Evolutionary conservation across 1,140 invertebrate species (phyloP).

Genomic region (Bombus ignitus): DNA sequence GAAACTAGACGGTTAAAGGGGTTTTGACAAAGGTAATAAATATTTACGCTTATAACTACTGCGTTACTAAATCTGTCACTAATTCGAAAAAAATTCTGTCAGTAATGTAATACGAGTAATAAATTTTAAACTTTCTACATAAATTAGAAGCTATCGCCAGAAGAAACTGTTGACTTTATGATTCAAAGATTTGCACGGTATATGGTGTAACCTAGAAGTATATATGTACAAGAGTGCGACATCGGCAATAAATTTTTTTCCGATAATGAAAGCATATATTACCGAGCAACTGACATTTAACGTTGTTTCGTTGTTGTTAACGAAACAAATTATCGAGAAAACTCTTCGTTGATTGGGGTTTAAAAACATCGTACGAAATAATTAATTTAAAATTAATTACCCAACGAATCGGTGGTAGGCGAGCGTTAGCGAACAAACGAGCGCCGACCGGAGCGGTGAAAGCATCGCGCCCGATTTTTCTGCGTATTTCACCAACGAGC

Average conservation of each 20-base stretch:
- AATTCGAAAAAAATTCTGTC: too few relatives aligned
- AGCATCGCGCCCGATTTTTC: slow-evolving; percentile 44
- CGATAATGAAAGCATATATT: neutral
- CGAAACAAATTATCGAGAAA: neutral
- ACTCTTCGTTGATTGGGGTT: too few relatives aligned
- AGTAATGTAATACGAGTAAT: too few relatives aligned
- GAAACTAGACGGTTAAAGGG: neutral
- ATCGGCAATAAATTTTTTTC: neutral
- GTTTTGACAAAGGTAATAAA: neutral
- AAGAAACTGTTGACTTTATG: too few relatives aligned
- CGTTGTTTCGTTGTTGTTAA: neutral
- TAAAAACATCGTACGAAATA: neutral
- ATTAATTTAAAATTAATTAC: slow-evolving; percentile 36
- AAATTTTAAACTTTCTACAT: too few relatives aligned
- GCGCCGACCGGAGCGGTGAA: neutral
- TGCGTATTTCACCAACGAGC: slow-evolving; percentile 57
- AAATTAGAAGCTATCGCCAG: too few relatives aligned
- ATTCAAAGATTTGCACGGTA: too few relatives aligned
- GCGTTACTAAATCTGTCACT: too few relatives aligned
- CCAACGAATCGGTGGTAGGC: neutral
- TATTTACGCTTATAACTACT: too few relatives aligned
- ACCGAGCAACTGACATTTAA: neutral
- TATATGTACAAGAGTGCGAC: too few relatives aligned
- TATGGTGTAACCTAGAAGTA: too few relatives aligned
- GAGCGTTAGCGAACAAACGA: neutral